Percentiles rank a stretch among this genome's conserved stretches.
These are phyloP conservation scores for Chanos chanos DNA, from an alignment of 2,797 vertebrate species.

Conservation along the genomic window DNA sequence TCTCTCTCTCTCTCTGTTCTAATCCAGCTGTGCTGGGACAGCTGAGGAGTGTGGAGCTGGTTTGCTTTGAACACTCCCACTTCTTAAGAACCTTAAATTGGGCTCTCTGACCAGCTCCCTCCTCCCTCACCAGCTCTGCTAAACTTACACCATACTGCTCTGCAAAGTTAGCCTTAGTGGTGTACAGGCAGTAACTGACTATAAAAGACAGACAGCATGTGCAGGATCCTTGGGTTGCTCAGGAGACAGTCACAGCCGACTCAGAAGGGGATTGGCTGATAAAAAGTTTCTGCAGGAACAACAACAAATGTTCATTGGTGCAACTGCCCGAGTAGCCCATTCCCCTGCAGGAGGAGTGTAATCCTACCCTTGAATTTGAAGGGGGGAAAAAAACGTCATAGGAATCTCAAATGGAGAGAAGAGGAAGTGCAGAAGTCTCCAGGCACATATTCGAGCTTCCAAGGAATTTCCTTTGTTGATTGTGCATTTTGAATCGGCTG, in stretches of 20 bases:
- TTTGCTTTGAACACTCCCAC: slow-evolving; percentile 20
- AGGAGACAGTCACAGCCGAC: slow-evolving; percentile 42
- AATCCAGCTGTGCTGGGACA: slow-evolving; percentile 35
- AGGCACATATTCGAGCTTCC: slow-evolving; percentile 40
- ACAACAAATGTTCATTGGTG: slow-evolving; percentile 45
- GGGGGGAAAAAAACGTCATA: slow-evolving; percentile 32
- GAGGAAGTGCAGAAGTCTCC: slow-evolving; percentile 50
- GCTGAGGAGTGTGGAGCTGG: slow-evolving; percentile 1
- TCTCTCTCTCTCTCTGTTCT: slow-evolving; percentile 7
- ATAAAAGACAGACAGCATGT: slow-evolving; percentile 46
- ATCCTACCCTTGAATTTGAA: slow-evolving; percentile 45
- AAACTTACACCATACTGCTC: neutral
- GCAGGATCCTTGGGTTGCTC: slow-evolving; percentile 43
- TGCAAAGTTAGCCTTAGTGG: slow-evolving; percentile 21
- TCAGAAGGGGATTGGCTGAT: slow-evolving; percentile 42
- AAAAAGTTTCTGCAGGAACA: slow-evolving; percentile 14
- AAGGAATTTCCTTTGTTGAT: slow-evolving; percentile 56
- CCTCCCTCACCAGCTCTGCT: neutral
- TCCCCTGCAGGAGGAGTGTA: slow-evolving; percentile 41
- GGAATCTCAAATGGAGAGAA: slow-evolving; percentile 39
- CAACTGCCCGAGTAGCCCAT: slow-evolving; percentile 21
- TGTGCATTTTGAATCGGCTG: slow-evolving; percentile 19
- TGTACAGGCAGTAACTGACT: slow-evolving; percentile 16
- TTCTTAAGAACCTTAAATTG: slow-evolving; percentile 19
- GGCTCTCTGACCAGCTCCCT: slow-evolving; percentile 7